A percentile compares a stretch with the other conserved stretches of the same genome.
Evolutionary conservation across 2,888 invertebrate species (phyloP).

Genomic region (Diaperis boleti): DNA sequence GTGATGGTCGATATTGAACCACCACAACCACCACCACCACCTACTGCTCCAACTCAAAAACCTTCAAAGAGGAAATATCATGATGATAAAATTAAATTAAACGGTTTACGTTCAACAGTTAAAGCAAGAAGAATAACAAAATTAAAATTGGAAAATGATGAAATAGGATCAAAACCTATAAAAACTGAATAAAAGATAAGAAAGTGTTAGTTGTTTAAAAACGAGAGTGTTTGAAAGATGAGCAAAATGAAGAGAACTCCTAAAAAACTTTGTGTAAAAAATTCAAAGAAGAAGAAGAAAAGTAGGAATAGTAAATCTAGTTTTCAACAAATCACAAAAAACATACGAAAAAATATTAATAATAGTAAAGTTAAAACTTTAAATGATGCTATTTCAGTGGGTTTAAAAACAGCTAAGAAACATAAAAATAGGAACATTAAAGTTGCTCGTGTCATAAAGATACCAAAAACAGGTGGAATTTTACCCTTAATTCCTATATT

Average conservation of each 20-base stretch:
- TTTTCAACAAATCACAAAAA: neutral
- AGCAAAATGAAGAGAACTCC: no score
- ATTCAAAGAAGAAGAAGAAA: neutral
- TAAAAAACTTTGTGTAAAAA: no score
- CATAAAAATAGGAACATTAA: neutral
- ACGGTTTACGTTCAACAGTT: neutral
- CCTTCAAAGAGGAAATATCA: no score
- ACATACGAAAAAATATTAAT: neutral
- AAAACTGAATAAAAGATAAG: no score
- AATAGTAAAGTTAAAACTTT: neutral
- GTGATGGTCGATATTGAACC: no score
- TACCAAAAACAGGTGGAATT: slow-evolving; percentile 55
- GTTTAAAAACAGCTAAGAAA: slow-evolving; percentile 29
- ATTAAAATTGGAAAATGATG: neutral
- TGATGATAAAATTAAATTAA: neutral
- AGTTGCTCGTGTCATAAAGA: neutral
- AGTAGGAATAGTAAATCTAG: slow-evolving; percentile 1
- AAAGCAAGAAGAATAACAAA: neutral
- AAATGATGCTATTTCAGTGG: neutral
- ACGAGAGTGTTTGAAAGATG: neutral
- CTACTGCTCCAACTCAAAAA: no score
- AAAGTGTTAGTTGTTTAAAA: neutral
- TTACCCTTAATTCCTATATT: slow-evolving; percentile 59
- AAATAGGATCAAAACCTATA: no score
- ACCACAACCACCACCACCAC: no score